A percentile compares a stretch with the other conserved stretches of the same genome.
Conservation (phyloP, 2,888 invertebrate genomes). For the Orthosia incerta region DNA sequence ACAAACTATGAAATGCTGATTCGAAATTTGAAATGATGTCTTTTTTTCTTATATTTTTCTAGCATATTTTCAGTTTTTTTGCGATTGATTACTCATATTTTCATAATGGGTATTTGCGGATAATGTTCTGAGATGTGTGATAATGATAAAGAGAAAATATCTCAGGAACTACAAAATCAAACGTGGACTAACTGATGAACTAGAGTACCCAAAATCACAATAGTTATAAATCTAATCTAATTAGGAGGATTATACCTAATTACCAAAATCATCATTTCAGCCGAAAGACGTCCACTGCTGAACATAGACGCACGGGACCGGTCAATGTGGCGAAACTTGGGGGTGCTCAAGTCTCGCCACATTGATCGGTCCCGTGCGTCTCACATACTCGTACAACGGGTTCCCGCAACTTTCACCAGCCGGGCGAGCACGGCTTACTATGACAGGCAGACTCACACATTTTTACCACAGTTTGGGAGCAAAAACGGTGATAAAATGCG, state of each 20-base stretch:
- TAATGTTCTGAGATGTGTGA: not conserved
- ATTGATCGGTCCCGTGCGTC: too few relatives aligned
- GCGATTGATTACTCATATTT: not conserved
- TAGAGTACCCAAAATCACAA: not conserved
- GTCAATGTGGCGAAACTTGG: too few relatives aligned
- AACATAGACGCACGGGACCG: too few relatives aligned
- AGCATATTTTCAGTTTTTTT: not conserved
- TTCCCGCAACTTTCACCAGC: too few relatives aligned
- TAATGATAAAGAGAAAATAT: too few relatives aligned
- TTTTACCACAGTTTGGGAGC: too few relatives aligned
- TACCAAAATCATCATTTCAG: not conserved
- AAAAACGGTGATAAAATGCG: too few relatives aligned
- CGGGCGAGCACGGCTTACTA: too few relatives aligned
- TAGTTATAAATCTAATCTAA: not conserved
- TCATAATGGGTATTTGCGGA: not conserved
- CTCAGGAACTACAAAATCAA: not conserved
- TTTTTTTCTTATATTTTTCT: not conserved
- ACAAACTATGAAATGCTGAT: constrained; percentile 4
- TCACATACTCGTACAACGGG: too few relatives aligned
- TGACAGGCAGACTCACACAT: too few relatives aligned
- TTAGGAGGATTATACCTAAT: not conserved
- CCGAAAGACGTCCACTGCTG: too few relatives aligned
- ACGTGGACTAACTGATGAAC: not conserved
- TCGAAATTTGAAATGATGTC: not conserved
- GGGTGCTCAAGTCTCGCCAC: too few relatives aligned